Evolutionary conservation across 2,113 vertebrate species (phyloP), one percentile per base, ranked within the genome.

Genomic region (Struthio camelus): DNA sequence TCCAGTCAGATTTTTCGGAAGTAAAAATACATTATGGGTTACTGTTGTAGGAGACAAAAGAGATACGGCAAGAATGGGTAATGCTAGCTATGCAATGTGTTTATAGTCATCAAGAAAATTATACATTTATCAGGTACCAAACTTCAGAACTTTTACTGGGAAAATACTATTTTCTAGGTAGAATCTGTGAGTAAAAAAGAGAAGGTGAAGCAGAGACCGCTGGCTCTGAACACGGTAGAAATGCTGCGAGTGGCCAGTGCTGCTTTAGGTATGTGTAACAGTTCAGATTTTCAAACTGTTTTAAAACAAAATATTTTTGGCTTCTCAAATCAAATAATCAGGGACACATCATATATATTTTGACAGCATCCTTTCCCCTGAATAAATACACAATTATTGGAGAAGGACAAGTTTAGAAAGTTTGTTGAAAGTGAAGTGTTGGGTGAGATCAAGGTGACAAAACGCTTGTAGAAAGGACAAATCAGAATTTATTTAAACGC

Each of bases 191-290:
- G 98, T 97, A 99, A 98, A 95, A 99, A 99, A 82, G 99, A 99
- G 96, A 99, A 99, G 96, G 97, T 98, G 78, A 99, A 99, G 96
- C 99, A 99, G 97, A 98, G 99, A 83, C 99, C 99, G 2, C 98
- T 98, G 93, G 99, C 99, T 73, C 95, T 99, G 91, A 99, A 99
- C 98, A 99, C 99, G 0, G 99, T 99, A 95, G 99, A 99, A 98
- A 99, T 99, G 99, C 96, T 99, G 27, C 98, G 99, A 90, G 99
- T 99, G 87, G 99, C 98, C 95, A 99, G 99, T 94, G 99, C 99
- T 71, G 97, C 99, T 61, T 98, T 99, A 89, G 99, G 99, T 99
- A 96, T 34, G 98, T 97, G 50, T 81, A 83, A 86, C 94, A 80
- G 12, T 85, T 90, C 24, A 65, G 27, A 65, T 81, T 87, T 93